phyloP scores from a whole-genome alignment of 2,888 invertebrate species.

The Polyommatus iphigenia region DNA sequence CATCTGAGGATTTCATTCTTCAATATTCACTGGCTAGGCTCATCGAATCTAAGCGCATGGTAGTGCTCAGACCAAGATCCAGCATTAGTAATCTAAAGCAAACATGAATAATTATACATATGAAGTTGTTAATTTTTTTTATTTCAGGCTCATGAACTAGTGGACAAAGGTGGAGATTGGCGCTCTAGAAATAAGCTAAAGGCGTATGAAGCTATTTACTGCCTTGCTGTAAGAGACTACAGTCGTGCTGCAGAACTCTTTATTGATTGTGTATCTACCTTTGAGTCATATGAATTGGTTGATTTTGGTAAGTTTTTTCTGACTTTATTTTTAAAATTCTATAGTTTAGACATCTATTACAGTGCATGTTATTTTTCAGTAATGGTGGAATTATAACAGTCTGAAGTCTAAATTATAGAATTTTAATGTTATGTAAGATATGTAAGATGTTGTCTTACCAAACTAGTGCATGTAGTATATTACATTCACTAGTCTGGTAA shows the following conservation, averaged over 20 bases:
- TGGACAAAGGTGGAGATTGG: constrained; percentile 99
- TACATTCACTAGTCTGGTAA: too few relatives aligned
- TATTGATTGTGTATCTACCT: constrained; percentile 98
- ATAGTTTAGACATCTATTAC: too few relatives aligned
- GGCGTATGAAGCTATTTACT: constrained; percentile 98
- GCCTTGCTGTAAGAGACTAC: constrained; percentile 97
- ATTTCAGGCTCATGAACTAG: constrained; percentile 81
- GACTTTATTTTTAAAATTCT: neutral
- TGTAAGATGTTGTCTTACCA: too few relatives aligned
- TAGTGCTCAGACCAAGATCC: too few relatives aligned
- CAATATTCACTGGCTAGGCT: neutral
- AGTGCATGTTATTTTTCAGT: too few relatives aligned
- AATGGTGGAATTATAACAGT: too few relatives aligned
- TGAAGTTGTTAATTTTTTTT: neutral
- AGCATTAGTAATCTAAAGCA: too few relatives aligned
- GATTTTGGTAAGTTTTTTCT: constrained; percentile 89
- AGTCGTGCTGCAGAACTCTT: constrained; percentile 96
- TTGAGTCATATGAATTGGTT: constrained; percentile 99
- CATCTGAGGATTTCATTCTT: neutral
- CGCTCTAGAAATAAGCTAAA: constrained; percentile 98
- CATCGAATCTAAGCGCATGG: neutral
- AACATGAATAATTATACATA: neutral
- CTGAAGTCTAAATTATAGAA: too few relatives aligned
- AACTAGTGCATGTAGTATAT: too few relatives aligned
- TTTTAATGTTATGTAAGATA: too few relatives aligned